Evolutionary conservation across 2,888 invertebrate species (phyloP), one percentile per base, ranked within the genome.

Genomic region (Cataglyphis albicans): DNA sequence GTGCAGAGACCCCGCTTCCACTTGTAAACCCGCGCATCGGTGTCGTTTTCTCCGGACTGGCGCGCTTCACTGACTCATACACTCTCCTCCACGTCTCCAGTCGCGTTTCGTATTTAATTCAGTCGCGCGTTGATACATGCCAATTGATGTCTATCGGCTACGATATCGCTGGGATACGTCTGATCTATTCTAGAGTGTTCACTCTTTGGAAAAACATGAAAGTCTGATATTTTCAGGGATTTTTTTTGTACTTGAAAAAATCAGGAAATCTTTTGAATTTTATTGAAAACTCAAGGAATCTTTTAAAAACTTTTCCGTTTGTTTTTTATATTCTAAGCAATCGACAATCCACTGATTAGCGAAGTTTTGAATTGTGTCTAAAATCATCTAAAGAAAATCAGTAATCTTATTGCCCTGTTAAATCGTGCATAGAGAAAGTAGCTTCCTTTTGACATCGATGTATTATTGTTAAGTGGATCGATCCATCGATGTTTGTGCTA

Each of bases 11-110:
- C 29, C 15, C 25, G 44, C 65, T 44, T 67, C 86, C 84, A 82
- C 86, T n/a, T 81, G 84, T 88, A 80, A 88, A 88, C 86, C 84
- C 86, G 86, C 81, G 80, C 70, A 83, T 64, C 63, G 63, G 21
- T 75, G 87, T 86, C 89, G 86, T 89, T 87, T 89, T 89, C 88
- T 84, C 83, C 84, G 86, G 65, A 65, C 21, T 52, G 52, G 25
- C 21, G 64, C 59, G 76, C 76, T 70, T 87, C 73, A 84, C 82
- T 86, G 87, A 44, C 44, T 44, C 44, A 44, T 44, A 44, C 41
- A 12, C 12, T 10, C 41, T 41, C 15, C 44, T 12, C 86, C 29
- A 29, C 29, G 75, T 86, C 84, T 85, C 81, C 82, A n/a, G 68
- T 63, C 72, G 78, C 44, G 64, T 52, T 44, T 44, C 44, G 44